Conservation (phyloP, 2,113 vertebrate species). For the Stomatorhinus ivindoensis region DNA sequence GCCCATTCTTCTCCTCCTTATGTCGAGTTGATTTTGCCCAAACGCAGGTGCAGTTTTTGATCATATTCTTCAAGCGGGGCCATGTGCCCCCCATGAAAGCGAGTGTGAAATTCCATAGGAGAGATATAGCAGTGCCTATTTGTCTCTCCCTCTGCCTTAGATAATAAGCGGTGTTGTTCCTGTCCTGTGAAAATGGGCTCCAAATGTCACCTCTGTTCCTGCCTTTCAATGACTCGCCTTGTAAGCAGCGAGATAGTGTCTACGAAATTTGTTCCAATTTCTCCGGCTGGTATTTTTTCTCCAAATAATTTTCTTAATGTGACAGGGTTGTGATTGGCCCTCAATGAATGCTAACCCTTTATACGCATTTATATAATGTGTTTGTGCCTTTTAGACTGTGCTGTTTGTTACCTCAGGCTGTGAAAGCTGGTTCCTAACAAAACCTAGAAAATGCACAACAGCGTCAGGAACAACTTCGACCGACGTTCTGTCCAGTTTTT, state of each 20-base stretch:
- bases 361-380: conserved; percentile 3
- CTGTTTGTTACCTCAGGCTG: conserved; percentile 22
- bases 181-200: background rate
- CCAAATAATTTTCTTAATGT: conserved; percentile 41
- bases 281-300: conserved; percentile 32
- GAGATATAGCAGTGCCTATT: background rate
- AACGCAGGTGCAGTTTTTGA: background rate
- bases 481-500: background rate
- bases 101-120: background rate
- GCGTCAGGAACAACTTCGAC: background rate
- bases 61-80: background rate
- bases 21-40: background rate
- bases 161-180: background rate
- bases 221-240: background rate
- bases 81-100: background rate
- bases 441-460: background rate
- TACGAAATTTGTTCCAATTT: conserved; percentile 28
- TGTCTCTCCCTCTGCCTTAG: background rate
- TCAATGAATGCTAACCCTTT: conserved; percentile 21
- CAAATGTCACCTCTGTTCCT: background rate
- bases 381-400: conserved; percentile 16
- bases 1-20: background rate
- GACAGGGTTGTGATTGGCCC: conserved; percentile 32
- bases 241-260: background rate
- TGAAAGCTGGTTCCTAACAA: conserved; percentile 29